Conservation (phyloP, 2,113 vertebrate species). For the Galbula dea region DNA sequence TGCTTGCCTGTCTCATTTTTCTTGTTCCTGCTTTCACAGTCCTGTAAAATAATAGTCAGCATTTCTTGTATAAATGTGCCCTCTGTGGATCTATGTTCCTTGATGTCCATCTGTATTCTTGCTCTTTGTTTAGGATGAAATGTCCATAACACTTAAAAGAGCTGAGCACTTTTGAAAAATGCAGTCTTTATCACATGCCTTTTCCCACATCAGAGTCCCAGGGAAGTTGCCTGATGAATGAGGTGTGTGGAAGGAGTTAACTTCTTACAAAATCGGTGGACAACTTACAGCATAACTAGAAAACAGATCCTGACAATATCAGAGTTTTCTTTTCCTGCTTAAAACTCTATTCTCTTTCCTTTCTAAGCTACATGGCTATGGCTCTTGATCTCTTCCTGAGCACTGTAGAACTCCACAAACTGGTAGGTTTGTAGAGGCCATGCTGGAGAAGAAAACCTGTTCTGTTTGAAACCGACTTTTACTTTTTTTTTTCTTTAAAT, state of each 20-base stretch:
- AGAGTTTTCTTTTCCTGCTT: neutral
- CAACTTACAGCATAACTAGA: neutral
- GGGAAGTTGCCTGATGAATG: neutral
- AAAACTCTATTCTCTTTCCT: neutral
- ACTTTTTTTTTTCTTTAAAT: neutral
- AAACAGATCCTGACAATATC: neutral
- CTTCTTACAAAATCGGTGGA: neutral
- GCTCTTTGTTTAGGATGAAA: neutral
- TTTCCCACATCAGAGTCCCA: neutral
- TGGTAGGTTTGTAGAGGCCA: neutral
- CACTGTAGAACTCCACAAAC: neutral
- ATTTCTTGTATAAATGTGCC: neutral
- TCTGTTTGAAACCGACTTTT: neutral
- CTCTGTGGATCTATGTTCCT: rapidly evolving
- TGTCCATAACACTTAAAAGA: neutral
- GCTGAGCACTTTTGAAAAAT: neutral
- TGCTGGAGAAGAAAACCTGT: neutral
- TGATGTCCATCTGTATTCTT: neutral
- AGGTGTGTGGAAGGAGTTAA: neutral
- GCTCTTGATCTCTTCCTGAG: neutral
- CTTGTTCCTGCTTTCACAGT: neutral
- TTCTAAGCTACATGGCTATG: neutral
- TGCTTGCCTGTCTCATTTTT: neutral
- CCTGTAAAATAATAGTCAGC: neutral
- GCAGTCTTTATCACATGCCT: neutral